phyloP scores from a whole-genome alignment of 2,888 invertebrate species.

The Schizaphis graminum region DNA sequence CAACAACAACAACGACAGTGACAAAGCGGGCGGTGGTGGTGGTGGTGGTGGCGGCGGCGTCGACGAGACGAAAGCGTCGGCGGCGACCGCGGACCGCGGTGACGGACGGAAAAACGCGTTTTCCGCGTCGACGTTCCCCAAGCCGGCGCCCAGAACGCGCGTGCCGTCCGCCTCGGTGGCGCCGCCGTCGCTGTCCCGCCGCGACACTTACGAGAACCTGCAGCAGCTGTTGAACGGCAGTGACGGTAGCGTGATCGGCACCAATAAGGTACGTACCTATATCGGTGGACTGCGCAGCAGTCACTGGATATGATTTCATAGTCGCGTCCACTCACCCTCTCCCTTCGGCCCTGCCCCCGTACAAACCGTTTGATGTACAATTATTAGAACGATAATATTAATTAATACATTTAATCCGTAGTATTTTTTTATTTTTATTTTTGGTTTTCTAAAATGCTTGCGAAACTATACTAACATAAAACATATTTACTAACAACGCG shows the following conservation, averaged over 20 bases:
- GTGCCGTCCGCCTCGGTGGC: constrained; percentile 25
- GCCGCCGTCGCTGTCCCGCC: constrained; percentile 19
- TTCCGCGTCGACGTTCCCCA: constrained; percentile 33
- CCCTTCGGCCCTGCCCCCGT: background rate
- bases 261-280: constrained; percentile 40
- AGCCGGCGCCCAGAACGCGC: constrained; percentile 50
- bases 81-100: constrained; percentile 60
- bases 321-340: background rate
- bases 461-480: background rate
- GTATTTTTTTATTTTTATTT: background rate
- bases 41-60: background rate
- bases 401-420: too few species aligned
- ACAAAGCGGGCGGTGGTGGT: too few species aligned
- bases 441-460: background rate
- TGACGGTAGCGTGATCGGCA: constrained; percentile 58
- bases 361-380: background rate
- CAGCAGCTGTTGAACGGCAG: constrained; percentile 30
- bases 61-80: background rate
- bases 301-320: background rate
- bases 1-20: background rate
- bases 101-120: constrained; percentile 61
- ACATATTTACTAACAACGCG: constrained; percentile 47
- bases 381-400: background rate
- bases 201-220: constrained; percentile 41
- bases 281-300: background rate